Conservation (phyloP, 2,888 invertebrate genomes). For the Augiades crinisus region DNA sequence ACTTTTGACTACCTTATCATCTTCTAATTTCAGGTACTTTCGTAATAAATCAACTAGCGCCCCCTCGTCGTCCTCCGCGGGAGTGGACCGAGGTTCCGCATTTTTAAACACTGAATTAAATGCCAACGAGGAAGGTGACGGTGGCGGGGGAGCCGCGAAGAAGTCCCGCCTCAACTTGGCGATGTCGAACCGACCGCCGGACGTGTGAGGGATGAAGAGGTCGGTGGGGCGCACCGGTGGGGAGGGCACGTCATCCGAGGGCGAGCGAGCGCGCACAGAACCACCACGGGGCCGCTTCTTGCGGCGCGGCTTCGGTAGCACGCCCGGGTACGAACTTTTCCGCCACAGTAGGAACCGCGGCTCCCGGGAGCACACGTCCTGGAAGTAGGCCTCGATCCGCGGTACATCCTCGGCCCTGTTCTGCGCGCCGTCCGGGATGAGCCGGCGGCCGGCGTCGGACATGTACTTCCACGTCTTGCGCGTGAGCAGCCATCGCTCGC, state of each 20-base stretch:
- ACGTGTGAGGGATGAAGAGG: slow-evolving; percentile 71
- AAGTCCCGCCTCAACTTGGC: slow-evolving; percentile 86
- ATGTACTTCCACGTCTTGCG: slow-evolving; percentile 95
- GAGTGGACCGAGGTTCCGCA: slow-evolving; percentile 51
- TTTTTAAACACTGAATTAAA: slow-evolving; percentile 60
- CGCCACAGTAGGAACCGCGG: slow-evolving; percentile 91
- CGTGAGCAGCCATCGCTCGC: slow-evolving; percentile 93
- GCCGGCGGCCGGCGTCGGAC: slow-evolving; percentile 93
- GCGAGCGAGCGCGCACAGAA: slow-evolving; percentile 84
- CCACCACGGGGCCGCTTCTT: slow-evolving; percentile 83
- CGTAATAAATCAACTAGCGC: slow-evolving; percentile 84
- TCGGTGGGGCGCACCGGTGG: slow-evolving; percentile 70
- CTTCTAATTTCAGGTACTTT: slow-evolving; percentile 83
- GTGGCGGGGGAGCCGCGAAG: slow-evolving; percentile 67
- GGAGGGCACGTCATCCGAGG: slow-evolving; percentile 83
- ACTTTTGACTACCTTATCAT: too few relatives aligned
- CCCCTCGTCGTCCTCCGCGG: slow-evolving; percentile 72
- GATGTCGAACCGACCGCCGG: slow-evolving; percentile 85
- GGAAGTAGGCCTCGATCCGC: slow-evolving; percentile 91
- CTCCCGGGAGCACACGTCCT: slow-evolving; percentile 89
- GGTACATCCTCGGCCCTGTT: slow-evolving; percentile 89
- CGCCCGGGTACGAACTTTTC: slow-evolving; percentile 91
- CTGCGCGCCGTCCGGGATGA: slow-evolving; percentile 90
- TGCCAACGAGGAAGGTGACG: slow-evolving; percentile 53
- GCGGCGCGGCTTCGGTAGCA: slow-evolving; percentile 81